phyloP scores from a whole-genome alignment of 2,113 vertebrate genomes.

The Brienomyrus brachyistius region DNA sequence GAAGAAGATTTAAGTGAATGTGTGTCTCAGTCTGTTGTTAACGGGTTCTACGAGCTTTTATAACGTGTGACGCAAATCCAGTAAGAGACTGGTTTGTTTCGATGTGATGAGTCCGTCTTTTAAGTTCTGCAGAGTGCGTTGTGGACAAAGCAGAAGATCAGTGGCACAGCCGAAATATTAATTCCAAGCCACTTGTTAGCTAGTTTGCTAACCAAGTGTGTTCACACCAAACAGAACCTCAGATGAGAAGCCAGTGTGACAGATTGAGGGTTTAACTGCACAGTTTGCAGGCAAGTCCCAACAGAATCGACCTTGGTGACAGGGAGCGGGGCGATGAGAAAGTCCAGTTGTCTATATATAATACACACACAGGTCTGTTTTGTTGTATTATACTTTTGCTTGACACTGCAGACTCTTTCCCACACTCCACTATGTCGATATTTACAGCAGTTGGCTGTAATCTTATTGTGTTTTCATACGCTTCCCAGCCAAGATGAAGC shows the following conservation, averaged over 20 bases:
- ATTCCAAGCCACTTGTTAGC: background rate
- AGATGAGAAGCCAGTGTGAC: background rate
- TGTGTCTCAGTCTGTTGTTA: background rate
- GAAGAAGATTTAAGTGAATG: background rate
- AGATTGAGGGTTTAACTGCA: slow-evolving; percentile 6
- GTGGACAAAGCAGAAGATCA: background rate
- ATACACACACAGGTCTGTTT: slow-evolving; percentile 1
- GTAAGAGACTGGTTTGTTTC: background rate
- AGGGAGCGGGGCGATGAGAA: slow-evolving; percentile 5
- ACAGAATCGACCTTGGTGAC: background rate
- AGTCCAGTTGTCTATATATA: background rate
- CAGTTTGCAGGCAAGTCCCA: slow-evolving; percentile 9
- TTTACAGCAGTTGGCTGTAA: background rate
- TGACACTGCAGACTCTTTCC: background rate
- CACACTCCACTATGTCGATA: background rate
- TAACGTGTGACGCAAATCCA: background rate
- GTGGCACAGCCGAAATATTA: background rate
- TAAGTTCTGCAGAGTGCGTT: background rate
- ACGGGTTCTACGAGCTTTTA: background rate
- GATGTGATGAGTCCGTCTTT: background rate
- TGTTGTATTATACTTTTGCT: background rate
- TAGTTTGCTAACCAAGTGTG: background rate
- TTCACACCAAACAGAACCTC: background rate
- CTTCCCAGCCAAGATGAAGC: slow-evolving; percentile 51
- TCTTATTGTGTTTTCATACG: background rate